These are phyloP conservation scores for Guaruba guarouba DNA, from an alignment of 2,113 vertebrate genomes.

Conservation along the genomic window DNA sequence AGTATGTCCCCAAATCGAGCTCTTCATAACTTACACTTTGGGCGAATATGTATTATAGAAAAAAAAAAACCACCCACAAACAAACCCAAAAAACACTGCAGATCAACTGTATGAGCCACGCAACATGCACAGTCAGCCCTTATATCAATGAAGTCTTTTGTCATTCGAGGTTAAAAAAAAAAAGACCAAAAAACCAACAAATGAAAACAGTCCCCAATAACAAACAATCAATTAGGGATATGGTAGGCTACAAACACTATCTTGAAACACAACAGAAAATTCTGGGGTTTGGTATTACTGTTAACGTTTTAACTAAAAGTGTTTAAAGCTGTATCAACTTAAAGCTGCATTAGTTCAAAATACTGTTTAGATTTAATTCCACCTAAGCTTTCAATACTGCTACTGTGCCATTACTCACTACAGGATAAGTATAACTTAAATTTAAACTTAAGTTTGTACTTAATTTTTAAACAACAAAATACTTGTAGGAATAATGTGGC, in stretches of 20 bases:
- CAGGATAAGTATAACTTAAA: background rate
- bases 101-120: background rate
- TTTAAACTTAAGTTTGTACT: background rate
- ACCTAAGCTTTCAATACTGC: background rate
- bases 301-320: background rate
- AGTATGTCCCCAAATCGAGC: background rate
- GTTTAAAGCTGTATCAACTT: background rate
- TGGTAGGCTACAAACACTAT: background rate
- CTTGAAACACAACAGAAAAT: background rate
- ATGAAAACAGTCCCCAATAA: background rate
- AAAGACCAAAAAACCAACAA: background rate
- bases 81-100: background rate
- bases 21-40: background rate
- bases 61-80: no score
- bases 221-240: background rate
- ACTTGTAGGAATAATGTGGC: background rate
- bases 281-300: background rate
- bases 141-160: background rate
- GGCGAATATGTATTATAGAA: background rate
- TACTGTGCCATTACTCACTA: background rate
- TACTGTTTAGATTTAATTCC: background rate
- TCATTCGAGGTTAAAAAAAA: background rate
- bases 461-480: background rate
- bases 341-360: background rate
- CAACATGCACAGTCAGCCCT: background rate